A percentile compares a stretch with the other conserved stretches of the same genome.
These are phyloP conservation scores for Taurulus bubalis DNA, from an alignment of 2,113 vertebrate species.

Conservation along the genomic window DNA sequence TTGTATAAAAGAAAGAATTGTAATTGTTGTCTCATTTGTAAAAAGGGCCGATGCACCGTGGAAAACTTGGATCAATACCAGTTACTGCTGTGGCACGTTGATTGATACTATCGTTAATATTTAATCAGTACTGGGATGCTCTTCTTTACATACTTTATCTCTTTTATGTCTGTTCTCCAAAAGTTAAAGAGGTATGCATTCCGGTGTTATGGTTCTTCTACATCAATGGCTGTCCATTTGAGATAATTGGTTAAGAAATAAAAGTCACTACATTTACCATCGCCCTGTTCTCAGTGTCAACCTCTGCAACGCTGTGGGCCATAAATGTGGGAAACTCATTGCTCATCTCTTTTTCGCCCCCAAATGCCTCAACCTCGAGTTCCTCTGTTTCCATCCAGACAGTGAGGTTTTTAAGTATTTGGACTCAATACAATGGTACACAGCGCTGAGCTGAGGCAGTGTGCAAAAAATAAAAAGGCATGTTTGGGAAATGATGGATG, in stretches of 20 bases:
- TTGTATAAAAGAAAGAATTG: neutral
- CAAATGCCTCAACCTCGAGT: conserved; percentile 14
- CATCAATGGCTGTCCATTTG: conserved; percentile 50
- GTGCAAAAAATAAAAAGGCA: conserved; percentile 2
- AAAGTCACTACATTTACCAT: conserved; percentile 49
- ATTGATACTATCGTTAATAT: conserved; percentile 61
- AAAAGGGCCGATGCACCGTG: neutral
- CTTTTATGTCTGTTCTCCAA: conserved; percentile 40
- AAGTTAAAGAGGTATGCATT: conserved; percentile 41
- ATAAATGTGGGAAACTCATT: conserved; percentile 40
- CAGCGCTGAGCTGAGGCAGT: neutral
- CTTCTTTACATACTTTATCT: conserved; percentile 49
- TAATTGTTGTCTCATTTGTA: conserved; percentile 44
- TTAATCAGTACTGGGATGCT: conserved; percentile 40
- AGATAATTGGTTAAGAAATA: conserved; percentile 64
- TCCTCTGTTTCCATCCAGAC: neutral
- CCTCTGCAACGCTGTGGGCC: conserved; percentile 20
- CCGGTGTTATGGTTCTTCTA: conserved; percentile 34
- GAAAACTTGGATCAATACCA: conserved; percentile 47
- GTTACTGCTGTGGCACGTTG: conserved; percentile 41
- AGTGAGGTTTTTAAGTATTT: conserved; percentile 6
- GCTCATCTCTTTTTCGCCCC: conserved; percentile 30
- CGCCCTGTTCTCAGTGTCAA: conserved; percentile 34
- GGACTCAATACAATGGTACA: neutral
- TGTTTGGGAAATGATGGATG: conserved; percentile 28